Evolutionary conservation across 2,888 invertebrate genomes (phyloP), one percentile per base, ranked within the genome.

Genomic region (Drosophila kambysellisi): DNA sequence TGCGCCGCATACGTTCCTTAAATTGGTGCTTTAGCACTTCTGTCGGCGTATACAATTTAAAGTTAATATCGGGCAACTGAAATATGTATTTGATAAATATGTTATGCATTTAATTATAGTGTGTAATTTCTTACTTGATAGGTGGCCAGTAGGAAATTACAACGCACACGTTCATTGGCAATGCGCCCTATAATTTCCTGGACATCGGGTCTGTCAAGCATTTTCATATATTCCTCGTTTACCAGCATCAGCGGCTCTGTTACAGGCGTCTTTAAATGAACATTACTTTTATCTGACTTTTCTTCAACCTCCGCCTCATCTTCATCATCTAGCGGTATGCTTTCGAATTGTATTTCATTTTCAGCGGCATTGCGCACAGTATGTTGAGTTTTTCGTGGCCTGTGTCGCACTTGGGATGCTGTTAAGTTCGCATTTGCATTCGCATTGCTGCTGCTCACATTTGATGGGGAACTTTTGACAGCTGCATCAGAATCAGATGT

Each of bases 131-230:
- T 54, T 43, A 80, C 77, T 29, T 76, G 64, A 54, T 85, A 86
- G 15, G 76, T 76, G n/a, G 79, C 65, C 33, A 86, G 54, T 1
- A 86, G 43, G 50, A 81, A 89, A 50, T 86, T 86, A 29, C 83
- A 86, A 6, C 86, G 88, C 9, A 88, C 83, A 0, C 86, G 81
- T 35, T 86, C 90, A 6, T 35, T 75, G 2, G 86, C 90, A 11
- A 86, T 86, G 5, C 61, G 65, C 15, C 72, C 66, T 9, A 86
- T 63, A 15, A 62, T 12, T 3, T 57, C n/a, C n/a, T 81, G 46
- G 12, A 76, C 43, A 5, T 89, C 86, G 0, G 62, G 52, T 3
- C 46, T 50, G 5, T 54, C 54, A 12, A 86, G 2, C 33, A 90
- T 25, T 4, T 64, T 30, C 29, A 30, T n/a, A 11, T 29, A 29